Conservation (phyloP, 2,888 invertebrate species). For the Hypomecis punctinalis region DNA sequence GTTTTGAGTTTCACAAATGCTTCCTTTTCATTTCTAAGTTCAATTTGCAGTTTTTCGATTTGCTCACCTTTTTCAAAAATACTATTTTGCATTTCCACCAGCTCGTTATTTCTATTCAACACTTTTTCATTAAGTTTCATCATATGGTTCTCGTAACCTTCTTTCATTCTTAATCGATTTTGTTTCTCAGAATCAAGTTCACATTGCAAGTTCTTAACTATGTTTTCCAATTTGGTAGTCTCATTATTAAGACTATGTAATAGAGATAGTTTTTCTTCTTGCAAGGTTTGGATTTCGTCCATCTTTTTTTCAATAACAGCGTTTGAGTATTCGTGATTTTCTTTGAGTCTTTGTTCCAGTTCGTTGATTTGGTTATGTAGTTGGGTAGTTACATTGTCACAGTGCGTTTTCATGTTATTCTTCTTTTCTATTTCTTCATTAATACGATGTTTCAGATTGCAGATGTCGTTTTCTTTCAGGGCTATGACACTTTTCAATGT, state of each 20-base stretch:
- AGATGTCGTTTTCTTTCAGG: conserved; percentile 66
- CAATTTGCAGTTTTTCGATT: conserved; percentile 63
- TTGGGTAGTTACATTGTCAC: conserved; percentile 63
- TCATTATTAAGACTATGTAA: conserved; percentile 68
- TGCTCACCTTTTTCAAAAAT: conserved; percentile 67
- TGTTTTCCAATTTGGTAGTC: conserved; percentile 62
- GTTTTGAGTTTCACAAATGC: conserved; percentile 52
- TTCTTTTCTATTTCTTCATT: conserved; percentile 72
- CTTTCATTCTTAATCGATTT: conserved; percentile 62
- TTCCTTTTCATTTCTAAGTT: conserved; percentile 64
- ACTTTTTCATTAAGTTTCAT: conserved; percentile 76
- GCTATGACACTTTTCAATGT: conserved; percentile 53
- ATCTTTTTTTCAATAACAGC: conserved; percentile 63
- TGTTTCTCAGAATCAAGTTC: conserved; percentile 66
- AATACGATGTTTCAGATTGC: conserved; percentile 67
- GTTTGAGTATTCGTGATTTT: conserved; percentile 59
- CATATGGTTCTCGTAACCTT: conserved; percentile 66
- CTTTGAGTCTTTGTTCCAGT: conserved; percentile 66
- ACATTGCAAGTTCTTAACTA: conserved; percentile 58
- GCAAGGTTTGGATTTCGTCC: conserved; percentile 68
- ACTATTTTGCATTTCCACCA: conserved; percentile 73
- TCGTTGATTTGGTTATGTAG: conserved; percentile 71
- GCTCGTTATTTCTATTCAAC: conserved; percentile 72
- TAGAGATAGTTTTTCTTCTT: conserved; percentile 71
- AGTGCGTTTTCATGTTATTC: conserved; percentile 59